Evolutionary conservation across 2,797 vertebrate species (phyloP).

Genomic region (Spheniscus humboldti): DNA sequence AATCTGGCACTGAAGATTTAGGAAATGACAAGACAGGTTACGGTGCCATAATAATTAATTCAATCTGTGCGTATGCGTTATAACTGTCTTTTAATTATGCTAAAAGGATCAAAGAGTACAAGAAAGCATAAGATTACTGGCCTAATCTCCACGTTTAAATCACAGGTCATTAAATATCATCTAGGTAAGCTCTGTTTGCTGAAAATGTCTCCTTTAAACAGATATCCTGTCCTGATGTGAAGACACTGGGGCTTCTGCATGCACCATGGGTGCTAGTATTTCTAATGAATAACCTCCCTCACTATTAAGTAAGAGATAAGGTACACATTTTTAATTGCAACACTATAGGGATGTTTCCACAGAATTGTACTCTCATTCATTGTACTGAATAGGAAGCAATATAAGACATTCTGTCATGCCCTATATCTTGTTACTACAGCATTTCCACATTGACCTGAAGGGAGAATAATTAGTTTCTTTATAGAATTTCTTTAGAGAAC

Average conservation of each 20-base stretch:
- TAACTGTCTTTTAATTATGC: background rate
- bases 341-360: background rate
- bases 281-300: background rate
- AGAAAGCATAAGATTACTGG: background rate
- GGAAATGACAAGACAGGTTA: background rate
- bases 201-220: background rate
- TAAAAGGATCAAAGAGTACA: background rate
- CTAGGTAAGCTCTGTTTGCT: background rate
- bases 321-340: background rate
- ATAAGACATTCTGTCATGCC: background rate
- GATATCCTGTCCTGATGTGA: background rate
- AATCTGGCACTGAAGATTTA: background rate
- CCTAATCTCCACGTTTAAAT: background rate
- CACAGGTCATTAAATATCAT: background rate
- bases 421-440: background rate
- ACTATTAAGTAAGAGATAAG: background rate
- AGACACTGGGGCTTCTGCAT: background rate
- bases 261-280: fast-evolving
- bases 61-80: background rate
- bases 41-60: background rate
- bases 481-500: background rate
- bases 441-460: background rate
- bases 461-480: background rate
- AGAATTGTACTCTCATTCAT: background rate
- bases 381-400: background rate